Evolutionary conservation across 2,888 invertebrate species (phyloP).

Genomic region (Galeopsomyia nigrocyanea): DNA sequence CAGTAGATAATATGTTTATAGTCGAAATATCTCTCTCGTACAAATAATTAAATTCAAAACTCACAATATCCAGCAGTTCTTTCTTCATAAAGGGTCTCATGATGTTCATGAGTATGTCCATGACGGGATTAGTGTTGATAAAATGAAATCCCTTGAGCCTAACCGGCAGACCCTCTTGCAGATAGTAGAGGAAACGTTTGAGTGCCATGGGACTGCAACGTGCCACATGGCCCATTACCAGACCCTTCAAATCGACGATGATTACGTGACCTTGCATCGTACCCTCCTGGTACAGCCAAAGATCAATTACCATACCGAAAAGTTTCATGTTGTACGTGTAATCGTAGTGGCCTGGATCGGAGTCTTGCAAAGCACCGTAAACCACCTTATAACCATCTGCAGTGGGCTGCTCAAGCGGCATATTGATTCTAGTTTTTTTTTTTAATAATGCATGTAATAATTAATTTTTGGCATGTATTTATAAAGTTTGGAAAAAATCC

Average conservation of each 20-base stretch:
- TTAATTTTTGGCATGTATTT: too few relatives aligned
- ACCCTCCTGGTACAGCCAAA: constrained; percentile 72
- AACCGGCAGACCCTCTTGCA: constrained; percentile 80
- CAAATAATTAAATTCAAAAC: constrained; percentile 2
- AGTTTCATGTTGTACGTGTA: constrained; percentile 70
- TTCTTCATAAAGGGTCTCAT: constrained; percentile 81
- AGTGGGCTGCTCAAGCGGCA: constrained; percentile 70
- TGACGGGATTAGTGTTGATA: constrained; percentile 76
- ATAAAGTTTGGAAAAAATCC: constrained; percentile 17
- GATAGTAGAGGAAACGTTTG: constrained; percentile 76
- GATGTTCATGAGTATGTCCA: constrained; percentile 78
- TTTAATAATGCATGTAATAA: too few relatives aligned
- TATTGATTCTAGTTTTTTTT: constrained; percentile 58
- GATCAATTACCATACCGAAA: constrained; percentile 73
- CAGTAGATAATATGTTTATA: not conserved
- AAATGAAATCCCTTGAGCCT: constrained; percentile 79
- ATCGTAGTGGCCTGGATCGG: constrained; percentile 73
- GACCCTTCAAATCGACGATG: constrained; percentile 74
- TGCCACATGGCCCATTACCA: constrained; percentile 75
- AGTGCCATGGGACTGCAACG: constrained; percentile 74
- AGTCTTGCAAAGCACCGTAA: constrained; percentile 71
- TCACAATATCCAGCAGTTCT: constrained; percentile 69
- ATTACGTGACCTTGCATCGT: constrained; percentile 75
- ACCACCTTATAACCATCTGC: constrained; percentile 73
- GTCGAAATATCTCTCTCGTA: not conserved